Conservation (phyloP, 2,888 invertebrate genomes). For the Hyposoter dolosus region DNA sequence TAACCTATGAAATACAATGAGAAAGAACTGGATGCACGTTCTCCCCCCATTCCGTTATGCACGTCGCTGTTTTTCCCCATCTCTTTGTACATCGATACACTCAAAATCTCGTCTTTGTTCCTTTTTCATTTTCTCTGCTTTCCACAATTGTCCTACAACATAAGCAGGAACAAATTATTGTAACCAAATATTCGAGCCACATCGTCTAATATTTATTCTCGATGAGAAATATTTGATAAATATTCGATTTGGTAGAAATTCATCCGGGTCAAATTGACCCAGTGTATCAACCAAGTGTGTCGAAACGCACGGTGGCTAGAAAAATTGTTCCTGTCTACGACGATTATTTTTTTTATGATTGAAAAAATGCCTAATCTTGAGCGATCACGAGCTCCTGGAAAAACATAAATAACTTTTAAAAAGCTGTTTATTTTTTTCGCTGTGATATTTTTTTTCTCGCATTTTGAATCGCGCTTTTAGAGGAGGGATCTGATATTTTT, state of each 20-base stretch:
- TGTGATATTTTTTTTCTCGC: not conserved
- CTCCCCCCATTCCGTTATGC: not conserved
- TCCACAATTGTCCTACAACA: not conserved
- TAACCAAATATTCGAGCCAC: not conserved
- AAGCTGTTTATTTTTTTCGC: not conserved
- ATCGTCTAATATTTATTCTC: not conserved
- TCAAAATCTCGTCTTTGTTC: slow-evolving; percentile 7
- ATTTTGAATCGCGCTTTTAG: not conserved
- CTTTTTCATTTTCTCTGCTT: not conserved
- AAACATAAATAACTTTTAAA: not conserved
- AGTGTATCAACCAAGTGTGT: not conserved
- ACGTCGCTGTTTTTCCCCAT: not conserved
- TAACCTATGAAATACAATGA: slow-evolving; percentile 8
- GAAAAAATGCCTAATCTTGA: not conserved
- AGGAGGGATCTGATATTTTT: not conserved
- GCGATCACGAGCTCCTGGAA: not conserved
- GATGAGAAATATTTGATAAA: no score
- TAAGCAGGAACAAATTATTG: not conserved
- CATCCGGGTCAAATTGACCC: no score
- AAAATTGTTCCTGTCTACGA: not conserved
- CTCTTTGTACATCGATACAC: slow-evolving; percentile 8
- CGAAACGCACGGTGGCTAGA: not conserved
- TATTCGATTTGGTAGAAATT: no score
- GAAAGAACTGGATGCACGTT: slow-evolving; percentile 18
- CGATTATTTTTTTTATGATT: not conserved